Evolutionary conservation across 2,113 vertebrate genomes (phyloP).

Genomic region (Atrichornis clamosus): DNA sequence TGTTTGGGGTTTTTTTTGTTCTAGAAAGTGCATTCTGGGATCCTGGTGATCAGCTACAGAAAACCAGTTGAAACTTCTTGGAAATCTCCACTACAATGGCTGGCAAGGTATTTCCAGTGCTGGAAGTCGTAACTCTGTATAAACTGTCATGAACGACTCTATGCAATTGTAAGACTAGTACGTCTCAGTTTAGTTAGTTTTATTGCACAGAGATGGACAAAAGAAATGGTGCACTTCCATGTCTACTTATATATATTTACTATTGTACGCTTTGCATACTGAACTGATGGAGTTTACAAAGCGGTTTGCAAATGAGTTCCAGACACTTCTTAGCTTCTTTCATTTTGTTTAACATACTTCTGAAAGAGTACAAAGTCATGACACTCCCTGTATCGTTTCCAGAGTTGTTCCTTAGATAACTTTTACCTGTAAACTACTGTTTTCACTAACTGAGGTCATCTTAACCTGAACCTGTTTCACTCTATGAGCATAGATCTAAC

Average conservation of each 20-base stretch:
- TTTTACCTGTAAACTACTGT: neutral
- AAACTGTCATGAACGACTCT: neutral
- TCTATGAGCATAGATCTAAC: neutral
- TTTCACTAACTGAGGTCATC: neutral
- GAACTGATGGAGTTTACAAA: neutral
- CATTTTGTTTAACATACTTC: neutral
- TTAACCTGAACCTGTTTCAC: neutral
- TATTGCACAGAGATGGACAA: neutral
- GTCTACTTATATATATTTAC: neutral
- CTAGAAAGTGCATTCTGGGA: neutral
- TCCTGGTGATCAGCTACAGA: neutral
- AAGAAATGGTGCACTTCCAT: neutral
- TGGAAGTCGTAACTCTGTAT: neutral
- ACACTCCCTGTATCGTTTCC: neutral
- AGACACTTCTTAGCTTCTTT: neutral
- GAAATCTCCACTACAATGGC: neutral
- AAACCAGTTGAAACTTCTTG: neutral
- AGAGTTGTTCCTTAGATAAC: neutral
- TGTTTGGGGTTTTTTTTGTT: neutral
- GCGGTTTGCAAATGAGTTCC: neutral
- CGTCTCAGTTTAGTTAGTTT: neutral
- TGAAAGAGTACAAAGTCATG: neutral
- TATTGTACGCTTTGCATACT: neutral
- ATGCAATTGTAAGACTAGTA: neutral
- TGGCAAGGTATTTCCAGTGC: neutral